phyloP scores from a whole-genome alignment of 2,888 invertebrate species.

The Meiosimyza decipiens region DNA sequence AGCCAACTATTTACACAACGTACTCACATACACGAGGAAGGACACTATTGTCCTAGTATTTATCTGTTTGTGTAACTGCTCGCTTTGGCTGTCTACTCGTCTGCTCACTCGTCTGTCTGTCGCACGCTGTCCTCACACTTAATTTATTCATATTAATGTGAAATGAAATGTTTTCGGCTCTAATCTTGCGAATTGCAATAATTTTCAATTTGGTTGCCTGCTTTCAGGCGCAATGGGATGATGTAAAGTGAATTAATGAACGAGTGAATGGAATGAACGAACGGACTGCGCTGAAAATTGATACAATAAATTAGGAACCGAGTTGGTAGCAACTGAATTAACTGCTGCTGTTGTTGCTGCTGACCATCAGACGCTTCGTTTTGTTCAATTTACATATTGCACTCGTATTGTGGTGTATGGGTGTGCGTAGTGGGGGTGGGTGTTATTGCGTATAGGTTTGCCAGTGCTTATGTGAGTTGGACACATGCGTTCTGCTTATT shows the following conservation, averaged over 20 bases:
- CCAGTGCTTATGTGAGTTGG: neutral
- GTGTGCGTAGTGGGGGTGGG: constrained; percentile 4
- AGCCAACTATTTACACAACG: neutral
- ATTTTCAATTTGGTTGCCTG: constrained; percentile 36
- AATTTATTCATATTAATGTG: constrained; percentile 34
- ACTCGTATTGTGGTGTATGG: no score
- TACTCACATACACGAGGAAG: neutral
- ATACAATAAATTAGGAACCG: constrained; percentile 32
- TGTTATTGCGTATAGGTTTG: neutral
- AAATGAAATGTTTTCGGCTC: constrained; percentile 35
- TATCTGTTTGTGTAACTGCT: neutral
- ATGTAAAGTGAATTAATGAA: neutral
- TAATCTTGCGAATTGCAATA: constrained; percentile 32
- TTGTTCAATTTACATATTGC: constrained; percentile 26
- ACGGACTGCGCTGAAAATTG: constrained; percentile 4
- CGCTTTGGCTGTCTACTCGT: neutral
- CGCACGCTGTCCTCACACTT: constrained; percentile 22
- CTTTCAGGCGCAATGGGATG: constrained; percentile 35
- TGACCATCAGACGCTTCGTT: neutral
- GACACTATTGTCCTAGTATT: neutral
- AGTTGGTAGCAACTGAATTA: constrained; percentile 33
- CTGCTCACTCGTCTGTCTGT: constrained; percentile 16
- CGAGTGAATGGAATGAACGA: neutral
- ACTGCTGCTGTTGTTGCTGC: constrained; percentile 14
- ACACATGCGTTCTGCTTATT: neutral